Evolutionary conservation across 2,888 invertebrate genomes (phyloP), one percentile per base, ranked within the genome.

Genomic region (Subacronicta megacephala): DNA sequence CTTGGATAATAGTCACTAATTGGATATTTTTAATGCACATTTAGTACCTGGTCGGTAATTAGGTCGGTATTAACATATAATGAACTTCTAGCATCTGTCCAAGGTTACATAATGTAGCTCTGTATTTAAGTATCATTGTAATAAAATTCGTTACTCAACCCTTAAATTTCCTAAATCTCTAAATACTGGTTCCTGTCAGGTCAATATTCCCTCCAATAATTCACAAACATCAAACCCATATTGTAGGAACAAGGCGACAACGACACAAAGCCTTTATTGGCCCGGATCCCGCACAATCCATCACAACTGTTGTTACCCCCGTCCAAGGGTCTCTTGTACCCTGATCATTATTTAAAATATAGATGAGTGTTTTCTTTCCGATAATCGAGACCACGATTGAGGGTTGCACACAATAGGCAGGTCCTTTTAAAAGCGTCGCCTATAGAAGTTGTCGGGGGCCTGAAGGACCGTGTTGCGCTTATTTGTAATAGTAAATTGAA

Each of bases 341-440:
- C 80, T 89, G 93, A 93, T 93, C 93, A 92, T 94, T 93, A 92
- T 94, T 94, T 93, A 93, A 93, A 94, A 93, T 92, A 94, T 93
- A 92, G 92, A 94, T 93, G 93, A 89, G 92, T 93, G 93, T 93
- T 94, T 94, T 94, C 93, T 93, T 93, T 92, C 82, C 93, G 90
- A 94, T 93, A 93, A 94, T 93, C 93, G 92, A 90, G 92, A 87
- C 88, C 84, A 77, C 87, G 89, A 92, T 92, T 88, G 92, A 90
- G 93, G 93, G 93, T 87, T 73, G 84, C 74, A 80, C 82, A 93
- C 93, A 93, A 93, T 92, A 72, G 88, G 77, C 57, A 60, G 81
- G 81, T 77, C 82, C 84, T 86, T 90, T 88, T 89, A 85, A 89
- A 85, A 87, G 84, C 87, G 85, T 87, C 89, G 90, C 88, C 88